These are phyloP conservation scores for Pogonognathellus flavescens DNA, from an alignment of 1,140 invertebrate genomes.

Conservation along the genomic window DNA sequence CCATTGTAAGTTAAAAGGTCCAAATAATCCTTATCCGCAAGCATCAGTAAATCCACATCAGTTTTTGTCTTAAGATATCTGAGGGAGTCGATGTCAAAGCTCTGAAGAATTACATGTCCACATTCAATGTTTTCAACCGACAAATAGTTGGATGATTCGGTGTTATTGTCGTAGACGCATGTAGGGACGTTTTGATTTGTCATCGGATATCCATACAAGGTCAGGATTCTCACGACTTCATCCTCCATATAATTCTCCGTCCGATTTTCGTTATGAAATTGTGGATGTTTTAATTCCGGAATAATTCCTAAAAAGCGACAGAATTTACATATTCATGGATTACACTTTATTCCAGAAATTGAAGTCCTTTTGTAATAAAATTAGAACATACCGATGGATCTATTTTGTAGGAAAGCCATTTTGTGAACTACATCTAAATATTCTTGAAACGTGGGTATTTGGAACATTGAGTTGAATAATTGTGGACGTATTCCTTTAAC, in stretches of 20 bases:
- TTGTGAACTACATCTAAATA: slow-evolving; percentile 27
- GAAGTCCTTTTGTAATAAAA: neutral
- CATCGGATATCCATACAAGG: slow-evolving; percentile 21
- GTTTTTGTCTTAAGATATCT: slow-evolving; percentile 1
- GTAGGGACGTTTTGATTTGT: neutral
- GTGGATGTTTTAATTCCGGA: slow-evolving; percentile 52
- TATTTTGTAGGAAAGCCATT: neutral
- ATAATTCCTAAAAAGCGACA: slow-evolving; percentile 53
- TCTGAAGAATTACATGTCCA: slow-evolving; percentile 35
- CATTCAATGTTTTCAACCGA: neutral
- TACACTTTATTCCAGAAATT: neutral
- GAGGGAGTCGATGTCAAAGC: slow-evolving; percentile 25
- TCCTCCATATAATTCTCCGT: slow-evolving; percentile 38
- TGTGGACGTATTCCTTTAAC: slow-evolving; percentile 50
- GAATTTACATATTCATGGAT: neutral
- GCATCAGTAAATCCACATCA: slow-evolving; percentile 32
- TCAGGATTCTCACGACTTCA: neutral
- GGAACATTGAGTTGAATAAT: slow-evolving; percentile 12
- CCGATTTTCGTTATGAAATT: slow-evolving; percentile 15
- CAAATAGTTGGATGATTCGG: neutral
- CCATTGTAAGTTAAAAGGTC: slow-evolving; percentile 52
- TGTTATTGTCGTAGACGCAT: neutral
- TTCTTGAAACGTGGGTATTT: slow-evolving; percentile 52
- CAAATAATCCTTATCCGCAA: slow-evolving; percentile 4
- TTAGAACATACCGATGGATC: slow-evolving; percentile 24